Evolutionary conservation across 2,888 invertebrate species (phyloP), one percentile per base, ranked within the genome.

Genomic region (Acronicta aceris): DNA sequence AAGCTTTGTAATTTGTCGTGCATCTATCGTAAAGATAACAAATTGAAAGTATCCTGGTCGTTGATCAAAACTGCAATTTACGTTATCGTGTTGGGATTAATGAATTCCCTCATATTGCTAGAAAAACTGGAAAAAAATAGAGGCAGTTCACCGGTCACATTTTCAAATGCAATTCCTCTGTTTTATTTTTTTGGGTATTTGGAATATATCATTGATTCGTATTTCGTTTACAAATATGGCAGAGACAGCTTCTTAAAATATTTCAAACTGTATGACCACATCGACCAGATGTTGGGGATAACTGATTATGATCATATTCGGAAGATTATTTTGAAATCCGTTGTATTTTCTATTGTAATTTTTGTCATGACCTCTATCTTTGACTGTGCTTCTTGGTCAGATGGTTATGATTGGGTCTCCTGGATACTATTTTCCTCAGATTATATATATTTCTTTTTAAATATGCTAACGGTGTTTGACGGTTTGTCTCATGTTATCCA

Each of bases 401-500:
- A 6, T 13, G 49, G 43, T 0, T 67, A 48, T 6, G 67, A 68
- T 0, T 74, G 65, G 64, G 3, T 49, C 1, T 0, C 16, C 0
- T 50, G 70, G 0, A 59, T 54, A 0, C 49, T 76, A 2, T 76
- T 74, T 36, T 27, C 55, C 0, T 16, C 74, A 10, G 80, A 82
- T 45, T 76, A 80, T 17, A 30, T 81, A 0, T 79, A 72, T 65
- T 59, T 68, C 40, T 81, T 73, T 45, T 16, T 81, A 5, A 81
- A 69, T 50, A 54, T 59, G 27, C 40, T 82, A 8, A 65, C 71
- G 5, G 21, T 65, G 1, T 25, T 80, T 12, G 80, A 82, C 3
- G 41, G 58, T 12, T 27, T 65, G 2, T 60, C 74, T 30, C 74
- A 81, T 49, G 54, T 82, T 0, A 55, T 80, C 6, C 82, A 81